phyloP scores from a whole-genome alignment of 2,113 vertebrate species.

The Conger conger region DNA sequence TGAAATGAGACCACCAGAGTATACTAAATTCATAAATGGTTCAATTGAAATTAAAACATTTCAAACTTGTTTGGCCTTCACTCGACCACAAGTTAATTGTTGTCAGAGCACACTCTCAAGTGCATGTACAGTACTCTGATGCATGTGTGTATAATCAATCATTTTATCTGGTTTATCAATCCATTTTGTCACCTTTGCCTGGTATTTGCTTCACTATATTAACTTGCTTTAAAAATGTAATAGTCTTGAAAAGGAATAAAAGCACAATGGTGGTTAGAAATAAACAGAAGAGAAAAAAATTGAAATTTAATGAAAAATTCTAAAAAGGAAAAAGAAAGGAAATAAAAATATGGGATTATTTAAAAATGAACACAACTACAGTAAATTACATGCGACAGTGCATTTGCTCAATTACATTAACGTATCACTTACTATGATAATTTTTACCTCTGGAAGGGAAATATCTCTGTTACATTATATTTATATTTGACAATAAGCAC shows the following conservation, averaged over 20 bases:
- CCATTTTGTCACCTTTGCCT: not conserved
- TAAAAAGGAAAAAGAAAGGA: slow-evolving; percentile 51
- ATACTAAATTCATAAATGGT: no score
- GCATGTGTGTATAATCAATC: slow-evolving; percentile 2
- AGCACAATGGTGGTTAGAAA: slow-evolving; percentile 19
- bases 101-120: not conserved
- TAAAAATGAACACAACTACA: slow-evolving; percentile 39
- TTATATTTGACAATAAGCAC: not conserved
- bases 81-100: not conserved
- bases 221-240: slow-evolving; percentile 5
- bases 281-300: not conserved
- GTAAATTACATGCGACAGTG: slow-evolving; percentile 18
- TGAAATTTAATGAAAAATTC: slow-evolving; percentile 40
- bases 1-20: not conserved
- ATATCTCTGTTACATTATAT: not conserved
- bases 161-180: not conserved
- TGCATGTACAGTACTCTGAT: not conserved
- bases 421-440: not conserved
- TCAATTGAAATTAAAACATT: not conserved
- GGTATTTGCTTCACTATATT: slow-evolving; percentile 13
- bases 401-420: slow-evolving; percentile 1
- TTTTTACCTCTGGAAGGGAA: slow-evolving; percentile 6
- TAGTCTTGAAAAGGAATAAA: not conserved
- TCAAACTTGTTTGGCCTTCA: not conserved
- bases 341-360: slow-evolving; percentile 35